Conservation (phyloP, 2,113 vertebrate genomes). For the Amia ocellicauda region DNA sequence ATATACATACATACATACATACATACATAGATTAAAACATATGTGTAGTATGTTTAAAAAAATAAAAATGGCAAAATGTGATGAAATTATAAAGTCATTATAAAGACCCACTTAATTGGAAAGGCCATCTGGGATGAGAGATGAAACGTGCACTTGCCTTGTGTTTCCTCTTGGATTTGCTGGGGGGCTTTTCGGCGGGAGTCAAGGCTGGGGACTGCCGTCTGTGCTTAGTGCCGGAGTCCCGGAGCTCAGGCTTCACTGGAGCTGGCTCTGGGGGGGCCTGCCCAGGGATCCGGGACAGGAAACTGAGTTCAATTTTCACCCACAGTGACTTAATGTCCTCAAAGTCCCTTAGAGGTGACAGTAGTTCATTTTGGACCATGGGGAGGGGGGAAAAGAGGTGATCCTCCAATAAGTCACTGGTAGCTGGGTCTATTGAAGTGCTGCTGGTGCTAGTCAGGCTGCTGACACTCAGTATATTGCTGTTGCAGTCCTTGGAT, state of each 20-base stretch:
- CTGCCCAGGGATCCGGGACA: conserved; percentile 78
- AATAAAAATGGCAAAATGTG: neutral
- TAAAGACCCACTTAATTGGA: no score
- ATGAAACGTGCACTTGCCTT: conserved; percentile 67
- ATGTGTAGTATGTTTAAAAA: neutral
- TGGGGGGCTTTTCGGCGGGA: conserved; percentile 69
- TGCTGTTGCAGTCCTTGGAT: conserved; percentile 50
- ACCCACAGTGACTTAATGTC: conserved; percentile 87
- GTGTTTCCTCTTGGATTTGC: conserved; percentile 91
- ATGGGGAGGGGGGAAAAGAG: conserved; percentile 68
- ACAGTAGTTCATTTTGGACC: conserved; percentile 73
- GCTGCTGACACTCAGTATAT: conserved; percentile 61
- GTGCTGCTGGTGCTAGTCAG: conserved; percentile 68
- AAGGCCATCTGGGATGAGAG: neutral
- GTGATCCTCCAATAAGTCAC: conserved; percentile 68
- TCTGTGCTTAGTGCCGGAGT: conserved; percentile 71
- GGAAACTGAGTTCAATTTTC: conserved; percentile 84
- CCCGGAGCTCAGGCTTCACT: conserved; percentile 66
- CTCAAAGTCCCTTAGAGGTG: conserved; percentile 78
- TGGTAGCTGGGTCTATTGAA: conserved; percentile 73
- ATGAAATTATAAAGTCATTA: no score
- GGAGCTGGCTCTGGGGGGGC: conserved; percentile 49
- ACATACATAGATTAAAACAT: no score
- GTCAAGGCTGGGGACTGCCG: conserved; percentile 64
- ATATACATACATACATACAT: conserved; percentile 34